Conservation (phyloP, 1,140 invertebrate species). For the Dinothrombium tinctorium region DNA sequence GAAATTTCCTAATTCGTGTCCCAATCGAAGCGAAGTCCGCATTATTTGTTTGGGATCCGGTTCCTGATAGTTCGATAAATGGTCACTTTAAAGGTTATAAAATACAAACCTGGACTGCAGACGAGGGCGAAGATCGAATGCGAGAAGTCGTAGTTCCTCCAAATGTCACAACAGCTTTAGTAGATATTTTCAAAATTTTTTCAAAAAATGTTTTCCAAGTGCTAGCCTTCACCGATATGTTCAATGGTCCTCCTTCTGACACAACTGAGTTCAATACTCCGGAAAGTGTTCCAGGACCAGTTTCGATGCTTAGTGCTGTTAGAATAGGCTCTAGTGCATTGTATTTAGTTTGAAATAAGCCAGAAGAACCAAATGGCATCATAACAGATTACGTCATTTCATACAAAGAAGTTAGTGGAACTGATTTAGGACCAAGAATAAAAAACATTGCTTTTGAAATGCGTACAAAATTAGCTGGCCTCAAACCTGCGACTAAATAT, state of each 20-base stretch:
- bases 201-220: conserved; percentile 71
- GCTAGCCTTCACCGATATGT: conserved; percentile 62
- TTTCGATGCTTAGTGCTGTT: conserved; percentile 52
- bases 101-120: conserved; percentile 66
- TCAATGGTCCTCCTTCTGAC: conserved; percentile 63
- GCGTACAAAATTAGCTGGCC: conserved; percentile 53
- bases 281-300: conserved; percentile 47
- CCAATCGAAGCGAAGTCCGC: conserved; percentile 47
- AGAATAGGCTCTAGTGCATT: conserved; percentile 69
- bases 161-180: conserved; percentile 40
- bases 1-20: conserved; percentile 53
- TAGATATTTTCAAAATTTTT: conserved; percentile 64
- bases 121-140: conserved; percentile 40
- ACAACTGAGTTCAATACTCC: conserved; percentile 13
- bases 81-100: conserved; percentile 91
- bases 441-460: conserved; percentile 47
- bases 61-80: conserved; percentile 37
- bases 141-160: conserved; percentile 54
- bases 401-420: conserved; percentile 37
- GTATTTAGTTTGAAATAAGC: conserved; percentile 68
- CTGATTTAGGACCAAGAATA: conserved; percentile 29
- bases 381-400: conserved; percentile 78
- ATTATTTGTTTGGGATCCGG: conserved; percentile 52
- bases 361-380: conserved; percentile 72
- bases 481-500: conserved; percentile 66